Conservation (phyloP, 2,797 vertebrate species). For the Hippoglossus hippoglossus region DNA sequence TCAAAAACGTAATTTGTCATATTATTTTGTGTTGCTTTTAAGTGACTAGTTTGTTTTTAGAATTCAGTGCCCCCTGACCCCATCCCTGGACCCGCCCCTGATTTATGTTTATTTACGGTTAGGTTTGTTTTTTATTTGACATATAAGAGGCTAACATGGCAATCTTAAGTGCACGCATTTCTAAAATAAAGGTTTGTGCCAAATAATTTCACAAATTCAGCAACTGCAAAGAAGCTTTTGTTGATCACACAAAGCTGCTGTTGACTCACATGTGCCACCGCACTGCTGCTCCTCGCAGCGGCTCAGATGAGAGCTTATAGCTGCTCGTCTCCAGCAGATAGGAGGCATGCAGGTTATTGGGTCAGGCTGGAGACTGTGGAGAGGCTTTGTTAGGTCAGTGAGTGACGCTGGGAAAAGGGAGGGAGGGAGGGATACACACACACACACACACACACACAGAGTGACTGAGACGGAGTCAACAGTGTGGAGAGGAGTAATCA, state of each 20-base stretch:
- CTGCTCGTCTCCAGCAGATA: constrained; percentile 51
- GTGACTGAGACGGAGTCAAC: constrained; percentile 35
- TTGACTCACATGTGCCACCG: constrained; percentile 31
- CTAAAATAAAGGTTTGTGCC: not conserved
- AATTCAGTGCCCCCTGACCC: too few relatives aligned
- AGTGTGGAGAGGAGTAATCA: constrained; percentile 36
- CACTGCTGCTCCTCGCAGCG: constrained; percentile 11
- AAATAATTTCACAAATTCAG: not conserved
- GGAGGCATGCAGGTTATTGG: constrained; percentile 77
- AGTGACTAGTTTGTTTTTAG: too few relatives aligned
- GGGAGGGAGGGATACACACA: constrained; percentile 14
- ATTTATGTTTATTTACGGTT: not conserved
- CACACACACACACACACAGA: not conserved
- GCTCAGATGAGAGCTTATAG: constrained; percentile 48
- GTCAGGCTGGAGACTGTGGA: constrained; percentile 74
- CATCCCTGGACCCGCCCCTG: too few relatives aligned
- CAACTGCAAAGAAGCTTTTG: constrained; percentile 18
- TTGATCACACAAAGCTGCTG: constrained; percentile 8
- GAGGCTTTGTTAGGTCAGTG: constrained; percentile 74
- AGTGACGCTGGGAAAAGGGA: constrained; percentile 41
- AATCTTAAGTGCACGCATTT: not conserved
- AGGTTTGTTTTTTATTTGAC: not conserved
- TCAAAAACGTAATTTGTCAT: too few relatives aligned
- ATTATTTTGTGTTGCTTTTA: too few relatives aligned
- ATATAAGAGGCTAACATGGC: not conserved